phyloP scores from a whole-genome alignment of 2,797 vertebrate species.

The Gadopsis bispinosus region DNA sequence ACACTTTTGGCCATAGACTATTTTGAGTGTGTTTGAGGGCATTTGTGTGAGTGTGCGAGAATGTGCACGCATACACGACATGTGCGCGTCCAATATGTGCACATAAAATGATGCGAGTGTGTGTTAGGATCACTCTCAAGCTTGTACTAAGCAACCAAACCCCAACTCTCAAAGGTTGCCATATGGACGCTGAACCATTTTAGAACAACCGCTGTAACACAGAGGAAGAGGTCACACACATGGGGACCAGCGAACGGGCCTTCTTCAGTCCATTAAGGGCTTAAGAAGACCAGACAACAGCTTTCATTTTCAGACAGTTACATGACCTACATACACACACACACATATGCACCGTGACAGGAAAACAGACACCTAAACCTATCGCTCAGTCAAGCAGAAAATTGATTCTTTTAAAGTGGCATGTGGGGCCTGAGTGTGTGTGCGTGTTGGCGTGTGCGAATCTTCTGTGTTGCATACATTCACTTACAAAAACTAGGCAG shows the following conservation, averaged over 20 bases:
- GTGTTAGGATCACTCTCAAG: conserved; percentile 6
- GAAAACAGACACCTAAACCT: conserved; percentile 62
- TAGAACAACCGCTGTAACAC: conserved; percentile 41
- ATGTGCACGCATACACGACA: background rate
- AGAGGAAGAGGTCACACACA: conserved; percentile 34
- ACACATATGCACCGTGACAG: conserved; percentile 44
- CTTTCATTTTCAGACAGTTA: conserved; percentile 69
- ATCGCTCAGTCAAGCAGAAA: conserved; percentile 66
- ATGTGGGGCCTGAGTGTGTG: conserved; percentile 18
- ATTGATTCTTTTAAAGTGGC: conserved; percentile 57
- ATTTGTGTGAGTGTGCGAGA: background rate
- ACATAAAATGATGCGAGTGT: background rate
- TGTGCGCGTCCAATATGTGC: background rate
- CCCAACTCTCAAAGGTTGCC: conserved; percentile 61
- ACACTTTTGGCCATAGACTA: background rate
- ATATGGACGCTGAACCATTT: conserved; percentile 66
- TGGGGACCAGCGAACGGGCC: conserved; percentile 37
- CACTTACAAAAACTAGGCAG: background rate
- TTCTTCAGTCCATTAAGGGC: conserved; percentile 67
- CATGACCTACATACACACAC: conserved; percentile 64
- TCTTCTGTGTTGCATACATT: background rate
- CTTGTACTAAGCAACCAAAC: conserved; percentile 53
- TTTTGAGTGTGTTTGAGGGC: background rate
- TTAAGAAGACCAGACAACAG: conserved; percentile 67
- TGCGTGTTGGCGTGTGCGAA: background rate